Base-by-base conservation (phyloP, 2,797 vertebrate genomes). In the Gallinago solitaria region DNA sequence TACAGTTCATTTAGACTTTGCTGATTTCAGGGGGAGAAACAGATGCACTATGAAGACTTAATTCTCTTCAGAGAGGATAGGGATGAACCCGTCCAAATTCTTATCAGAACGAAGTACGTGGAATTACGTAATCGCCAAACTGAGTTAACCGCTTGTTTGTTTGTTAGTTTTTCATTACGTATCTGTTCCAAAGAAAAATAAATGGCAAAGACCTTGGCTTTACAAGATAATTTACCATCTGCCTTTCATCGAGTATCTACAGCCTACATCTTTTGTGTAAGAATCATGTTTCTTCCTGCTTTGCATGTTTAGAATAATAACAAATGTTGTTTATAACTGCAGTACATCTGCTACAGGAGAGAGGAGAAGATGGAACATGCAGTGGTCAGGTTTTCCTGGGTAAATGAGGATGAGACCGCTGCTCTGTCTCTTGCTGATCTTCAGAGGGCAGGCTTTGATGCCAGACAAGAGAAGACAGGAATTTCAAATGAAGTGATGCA, bases 221-320 rank as follows among this genome's bases (percentile, higher is more conserved):
- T 83, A 64, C n/a, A 21, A 90, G 87, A 80, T 89, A 48, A 75
- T 92, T 94, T 93, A 54, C 93, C 93, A 93, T 96, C 93, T 96
- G 95, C 81, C 75, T 95, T 90, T 90, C 56, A 71, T 95, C 78
- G 48, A 89, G 48, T 71, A 75, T 61, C 37, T 94, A 59, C 86
- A 93, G 64, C 90, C 81, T 92, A 91, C 88, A 80, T 94, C 75
- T 93, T 95, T 80, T 89, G 86, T 96, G 33, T 87, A 71, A 94
- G 91, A 93, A 85, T 71, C 48, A 7, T 80, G 61, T 84, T 96
- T 94, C 88, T 95, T 92, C 53, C 9, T 25, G 83, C 75, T 71
- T 90, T 23, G 5, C 37, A 24, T 90, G 64, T 90, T 92, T 85
- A 61, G 75, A 61, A 59, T 95, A 92, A 92, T 95, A 89, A 71